phyloP scores from a whole-genome alignment of 35 echinoderm and acorn worm species.

The Apostichopus japonicus region DNA sequence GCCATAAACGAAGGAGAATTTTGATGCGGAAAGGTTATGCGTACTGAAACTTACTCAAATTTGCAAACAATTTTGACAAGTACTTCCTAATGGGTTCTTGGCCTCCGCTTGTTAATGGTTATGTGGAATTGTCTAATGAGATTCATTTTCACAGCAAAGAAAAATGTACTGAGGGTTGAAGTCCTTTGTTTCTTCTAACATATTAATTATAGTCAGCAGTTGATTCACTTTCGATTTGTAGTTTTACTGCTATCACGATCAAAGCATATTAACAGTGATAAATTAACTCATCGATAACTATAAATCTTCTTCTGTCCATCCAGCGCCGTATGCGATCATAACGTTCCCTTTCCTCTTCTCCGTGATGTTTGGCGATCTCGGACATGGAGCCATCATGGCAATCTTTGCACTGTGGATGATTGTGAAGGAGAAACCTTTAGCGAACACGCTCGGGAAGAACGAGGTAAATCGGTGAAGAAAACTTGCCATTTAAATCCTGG shows the following conservation, averaged over 20 bases:
- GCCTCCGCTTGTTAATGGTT: too few relatives aligned
- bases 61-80: too few relatives aligned
- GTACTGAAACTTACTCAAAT: too few relatives aligned
- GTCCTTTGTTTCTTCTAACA: too few relatives aligned
- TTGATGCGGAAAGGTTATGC: too few relatives aligned
- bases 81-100: too few relatives aligned
- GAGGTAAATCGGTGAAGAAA: conserved; percentile 11
- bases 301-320: not conserved
- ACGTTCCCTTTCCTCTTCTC: conserved; percentile 96
- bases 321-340: conserved; percentile 92
- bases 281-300: too few relatives aligned
- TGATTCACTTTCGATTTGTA: not conserved
- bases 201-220: not conserved
- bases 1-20: too few relatives aligned
- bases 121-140: too few relatives aligned
- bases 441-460: conserved; percentile 23
- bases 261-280: too few relatives aligned
- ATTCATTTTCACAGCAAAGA: too few relatives aligned
- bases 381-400: conserved; percentile 79
- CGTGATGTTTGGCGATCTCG: conserved; percentile 97
- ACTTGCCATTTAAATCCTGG: not conserved
- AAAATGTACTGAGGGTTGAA: too few relatives aligned
- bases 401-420: conserved; percentile 77
- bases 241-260: not conserved
- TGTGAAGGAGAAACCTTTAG: conserved; percentile 56